Evolutionary conservation across 1,140 invertebrate genomes (phyloP), one percentile per base, ranked within the genome.

Genomic region (Diprion similis): DNA sequence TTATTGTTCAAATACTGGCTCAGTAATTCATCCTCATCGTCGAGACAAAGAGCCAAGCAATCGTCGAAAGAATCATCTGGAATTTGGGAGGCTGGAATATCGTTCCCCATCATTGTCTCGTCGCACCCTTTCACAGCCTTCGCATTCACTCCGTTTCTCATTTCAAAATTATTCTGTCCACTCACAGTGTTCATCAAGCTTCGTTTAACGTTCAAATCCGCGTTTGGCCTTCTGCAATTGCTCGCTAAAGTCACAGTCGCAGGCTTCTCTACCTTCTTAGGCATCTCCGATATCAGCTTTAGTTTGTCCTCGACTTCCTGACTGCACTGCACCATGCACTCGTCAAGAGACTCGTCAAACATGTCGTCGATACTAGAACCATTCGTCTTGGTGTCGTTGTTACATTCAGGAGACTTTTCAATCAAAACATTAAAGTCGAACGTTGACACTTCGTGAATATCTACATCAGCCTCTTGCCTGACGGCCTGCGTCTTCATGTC

Each of bases 291-390:
- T 15, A 15, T 59, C 51, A 8, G 51, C n/a, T 79, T 81, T 7
- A 83, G 76, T 69, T 79, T 82, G 47, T 80, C 77, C 47, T 86
- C 84, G n/a, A 85, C 74, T 71, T 86, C 81, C 69, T 86, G 84
- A 77, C 81, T 85, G 64, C 84, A 86, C 48, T 72, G 78, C 13
- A 82, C 75, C 79, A 86, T 81, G 11, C 77, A 80, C 59, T 84
- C 82, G 6, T 86, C 83, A 15, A 84, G 76, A 0, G 83, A 84
- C 71, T 84, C 84, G 72, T 86, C 81, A 72, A 85, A 82, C 46
- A 86, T 71, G 19, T 81, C 84, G 46, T 81, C 71, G n/a, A 78
- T 74, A 72, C 64, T 81, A 46, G 73, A 46, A 9, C 17, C 46
- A 10, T 0, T 0, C 46, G 46, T 48, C 19, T 13, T 11, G 19